These are phyloP conservation scores for Phthorimaea operculella DNA, from an alignment of 1,140 invertebrate genomes.

Conservation along the genomic window DNA sequence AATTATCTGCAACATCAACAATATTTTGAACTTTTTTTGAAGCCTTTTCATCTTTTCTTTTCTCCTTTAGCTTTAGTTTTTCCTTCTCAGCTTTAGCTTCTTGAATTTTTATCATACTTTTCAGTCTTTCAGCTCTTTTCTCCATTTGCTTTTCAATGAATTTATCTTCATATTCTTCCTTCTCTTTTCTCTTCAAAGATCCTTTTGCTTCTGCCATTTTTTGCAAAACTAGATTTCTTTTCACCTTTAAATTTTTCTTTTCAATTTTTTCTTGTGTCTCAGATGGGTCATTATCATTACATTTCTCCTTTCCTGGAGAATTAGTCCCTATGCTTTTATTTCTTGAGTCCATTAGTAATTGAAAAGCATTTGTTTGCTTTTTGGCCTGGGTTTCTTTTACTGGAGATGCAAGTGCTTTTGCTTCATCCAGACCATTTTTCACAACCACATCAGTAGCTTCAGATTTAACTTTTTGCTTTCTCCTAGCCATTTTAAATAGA, in stretches of 20 bases:
- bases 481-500: constrained; percentile 48
- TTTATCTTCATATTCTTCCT: constrained; percentile 66
- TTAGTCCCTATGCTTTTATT: constrained; percentile 72
- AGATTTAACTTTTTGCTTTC: constrained; percentile 19
- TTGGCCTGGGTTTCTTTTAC: constrained; percentile 18
- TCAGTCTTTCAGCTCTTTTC: constrained; percentile 69
- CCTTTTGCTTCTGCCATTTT: constrained; percentile 71
- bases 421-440: not conserved
- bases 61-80: constrained; percentile 19
- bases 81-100: constrained; percentile 17
- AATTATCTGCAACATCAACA: not conserved
- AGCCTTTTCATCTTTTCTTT: constrained; percentile 9
- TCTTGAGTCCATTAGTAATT: constrained; percentile 72
- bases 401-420: not conserved
- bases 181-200: constrained; percentile 65
- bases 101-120: constrained; percentile 49
- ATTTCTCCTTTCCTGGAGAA: constrained; percentile 67
- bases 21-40: not conserved
- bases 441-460: constrained; percentile 2
- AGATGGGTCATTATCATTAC: constrained; percentile 19
- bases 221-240: constrained; percentile 66
- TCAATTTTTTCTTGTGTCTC: constrained; percentile 28
- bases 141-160: constrained; percentile 66
- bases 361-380: constrained; percentile 68
- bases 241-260: constrained; percentile 53